Evolutionary conservation across 2,888 invertebrate species (phyloP).

Genomic region (Cataglyphis cursor): DNA sequence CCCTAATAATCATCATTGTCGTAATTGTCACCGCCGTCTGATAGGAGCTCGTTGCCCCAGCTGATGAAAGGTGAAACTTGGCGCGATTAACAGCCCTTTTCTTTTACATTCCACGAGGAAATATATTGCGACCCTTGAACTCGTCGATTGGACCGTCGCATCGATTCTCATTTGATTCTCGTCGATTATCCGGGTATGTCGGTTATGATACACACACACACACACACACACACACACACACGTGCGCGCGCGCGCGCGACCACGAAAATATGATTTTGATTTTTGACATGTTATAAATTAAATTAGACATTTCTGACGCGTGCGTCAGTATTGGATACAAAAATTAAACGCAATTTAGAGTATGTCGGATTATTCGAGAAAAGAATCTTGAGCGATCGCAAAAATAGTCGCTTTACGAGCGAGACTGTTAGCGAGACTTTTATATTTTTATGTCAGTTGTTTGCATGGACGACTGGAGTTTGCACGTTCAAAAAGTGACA

Average conservation of each 20-base stretch:
- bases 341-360: background rate
- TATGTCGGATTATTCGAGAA: background rate
- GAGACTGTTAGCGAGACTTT: background rate
- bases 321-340: background rate
- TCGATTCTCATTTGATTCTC: conserved; percentile 73
- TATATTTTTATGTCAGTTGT: background rate
- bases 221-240: too few relatives aligned
- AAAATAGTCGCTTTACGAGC: conserved; percentile 14
- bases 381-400: background rate
- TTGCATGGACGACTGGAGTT: background rate
- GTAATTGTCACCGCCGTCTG: conserved; percentile 60
- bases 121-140: conserved; percentile 71
- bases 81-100: conserved; percentile 62
- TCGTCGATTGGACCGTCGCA: conserved; percentile 74
- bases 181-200: background rate
- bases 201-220: background rate
- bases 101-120: conserved; percentile 62
- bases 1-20: conserved; percentile 35
- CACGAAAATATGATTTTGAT: background rate
- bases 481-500: conserved; percentile 30
- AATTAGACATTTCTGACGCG: conserved; percentile 28
- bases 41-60: conserved; percentile 67
- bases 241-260: too few relatives aligned
- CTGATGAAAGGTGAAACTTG: conserved; percentile 71
- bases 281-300: background rate